A percentile compares a stretch with the other conserved stretches of the same genome.
Evolutionary conservation across 2,113 vertebrate species (phyloP).

Genomic region (Smithornis capensis): DNA sequence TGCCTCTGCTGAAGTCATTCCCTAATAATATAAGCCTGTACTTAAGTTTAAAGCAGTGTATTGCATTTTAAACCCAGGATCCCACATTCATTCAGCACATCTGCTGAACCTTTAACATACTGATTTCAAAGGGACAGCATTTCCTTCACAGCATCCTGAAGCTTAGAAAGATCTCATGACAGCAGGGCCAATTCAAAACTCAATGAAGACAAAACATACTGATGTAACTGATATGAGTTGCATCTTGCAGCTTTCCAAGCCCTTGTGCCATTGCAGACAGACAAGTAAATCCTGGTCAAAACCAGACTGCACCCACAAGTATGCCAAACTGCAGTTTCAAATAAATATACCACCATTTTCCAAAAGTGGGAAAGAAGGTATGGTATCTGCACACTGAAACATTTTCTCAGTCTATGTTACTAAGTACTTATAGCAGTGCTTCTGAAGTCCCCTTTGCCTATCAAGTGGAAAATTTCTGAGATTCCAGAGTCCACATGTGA

Average conservation of each 20-base stretch:
- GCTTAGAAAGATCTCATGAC: not conserved
- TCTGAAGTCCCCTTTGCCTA: constrained; percentile 55
- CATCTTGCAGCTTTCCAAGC: not conserved
- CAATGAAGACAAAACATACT: not conserved
- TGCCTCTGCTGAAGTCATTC: not conserved
- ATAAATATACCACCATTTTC: not conserved
- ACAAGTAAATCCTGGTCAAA: not conserved
- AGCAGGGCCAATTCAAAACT: not conserved
- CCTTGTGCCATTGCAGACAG: not conserved
- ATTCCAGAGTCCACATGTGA: constrained; percentile 58
- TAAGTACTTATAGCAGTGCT: not conserved
- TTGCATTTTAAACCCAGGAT: not conserved
- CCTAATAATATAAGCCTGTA: not conserved
- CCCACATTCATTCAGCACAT: not conserved
- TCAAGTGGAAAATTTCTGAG: constrained; percentile 63
- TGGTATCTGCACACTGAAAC: not conserved
- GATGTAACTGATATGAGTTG: not conserved
- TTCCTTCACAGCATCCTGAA: not conserved
- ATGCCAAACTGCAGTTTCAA: not conserved
- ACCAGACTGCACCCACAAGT: not conserved
- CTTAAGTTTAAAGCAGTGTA: not conserved
- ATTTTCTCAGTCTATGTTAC: constrained; percentile 4
- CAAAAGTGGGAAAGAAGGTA: not conserved
- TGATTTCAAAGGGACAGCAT: not conserved
- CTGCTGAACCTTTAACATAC: not conserved